Base-by-base conservation (phyloP, 2,797 vertebrate species). In the Sebastes iracundus region DNA sequence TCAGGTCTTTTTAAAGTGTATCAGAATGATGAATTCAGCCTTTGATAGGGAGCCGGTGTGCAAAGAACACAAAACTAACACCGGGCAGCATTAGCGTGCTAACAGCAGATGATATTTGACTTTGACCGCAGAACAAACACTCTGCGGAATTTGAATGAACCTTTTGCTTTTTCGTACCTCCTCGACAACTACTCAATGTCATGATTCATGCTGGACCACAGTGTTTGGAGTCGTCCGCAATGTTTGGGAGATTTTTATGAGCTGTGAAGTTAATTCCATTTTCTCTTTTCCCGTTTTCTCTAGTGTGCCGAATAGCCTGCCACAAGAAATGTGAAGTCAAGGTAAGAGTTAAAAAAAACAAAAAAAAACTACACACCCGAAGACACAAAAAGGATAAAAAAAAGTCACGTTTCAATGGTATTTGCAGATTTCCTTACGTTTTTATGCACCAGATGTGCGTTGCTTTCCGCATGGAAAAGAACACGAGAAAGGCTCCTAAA, bases 301-400 rank as follows among this genome's bases (percentile, higher is more conserved):
- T 30, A 98, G 97, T 97, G 87, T 98, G 97, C 92, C 96, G 97
- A 62, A 92, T 97, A 89, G 94, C 96, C 70, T 98, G 97, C 94
- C 97, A 98, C 95, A 97, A 96, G 96, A 97, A 97, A 96, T 98
- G 97, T 93, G 97, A 97, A 94, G 95, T 95, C 82, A 98, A 98
- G 97, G 97, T 98, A 98, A 97, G 97, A 92, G 5, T 68, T 7
- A 32, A 55, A 30, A 22, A 7, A 2, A 42, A 42, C 5, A 12
- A 35, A 6, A 2, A 53, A 53, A n/a, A 49, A 49, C 7, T 2
- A 55, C 22, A 30, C n/a, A 58, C 23, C 7, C 1, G 2, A 4
- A 42, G 2, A 72, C 27, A 53, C 5, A 53, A 6, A 18, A 38
- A 6, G 1, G 11, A 25, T 42, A 1, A 7, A 2, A 6, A 63